Evolutionary conservation across 2,113 vertebrate species (phyloP).

Genomic region (Egretta garzetta): DNA sequence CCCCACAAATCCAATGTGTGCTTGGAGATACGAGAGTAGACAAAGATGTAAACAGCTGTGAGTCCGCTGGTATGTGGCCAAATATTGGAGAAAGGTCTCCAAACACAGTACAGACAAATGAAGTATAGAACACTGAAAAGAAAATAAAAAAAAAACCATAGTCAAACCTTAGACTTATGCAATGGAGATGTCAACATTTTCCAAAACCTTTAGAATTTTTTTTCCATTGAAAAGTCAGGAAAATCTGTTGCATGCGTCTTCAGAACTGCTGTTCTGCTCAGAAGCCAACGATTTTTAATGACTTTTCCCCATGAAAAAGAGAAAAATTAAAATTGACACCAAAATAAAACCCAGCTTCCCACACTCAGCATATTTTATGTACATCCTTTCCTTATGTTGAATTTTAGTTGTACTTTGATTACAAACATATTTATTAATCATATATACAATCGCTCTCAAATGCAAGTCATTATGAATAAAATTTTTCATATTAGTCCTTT

Average conservation of each 20-base stretch:
- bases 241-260: not conserved
- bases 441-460: not conserved
- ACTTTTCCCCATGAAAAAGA: not conserved
- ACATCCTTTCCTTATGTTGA: not conserved
- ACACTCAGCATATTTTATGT: not conserved
- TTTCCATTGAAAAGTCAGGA: not conserved
- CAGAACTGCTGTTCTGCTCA: not conserved
- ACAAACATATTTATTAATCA: not conserved
- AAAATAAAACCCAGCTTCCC: not conserved
- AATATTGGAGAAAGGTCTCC: not conserved
- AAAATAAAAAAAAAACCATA: not conserved
- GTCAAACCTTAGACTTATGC: not conserved
- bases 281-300: not conserved
- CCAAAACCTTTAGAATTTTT: not conserved
- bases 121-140: slow-evolving; percentile 41
- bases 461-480: not conserved
- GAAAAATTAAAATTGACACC: not conserved
- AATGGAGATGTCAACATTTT: not conserved
- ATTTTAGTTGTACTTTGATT: not conserved
- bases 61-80: not conserved
- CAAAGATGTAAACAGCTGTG: not conserved
- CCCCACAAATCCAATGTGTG: not conserved
- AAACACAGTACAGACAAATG: not conserved
- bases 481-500: not conserved
- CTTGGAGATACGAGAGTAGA: slow-evolving; percentile 22